phyloP scores from a whole-genome alignment of 2,888 invertebrate species.

The Papilio gigon region DNA sequence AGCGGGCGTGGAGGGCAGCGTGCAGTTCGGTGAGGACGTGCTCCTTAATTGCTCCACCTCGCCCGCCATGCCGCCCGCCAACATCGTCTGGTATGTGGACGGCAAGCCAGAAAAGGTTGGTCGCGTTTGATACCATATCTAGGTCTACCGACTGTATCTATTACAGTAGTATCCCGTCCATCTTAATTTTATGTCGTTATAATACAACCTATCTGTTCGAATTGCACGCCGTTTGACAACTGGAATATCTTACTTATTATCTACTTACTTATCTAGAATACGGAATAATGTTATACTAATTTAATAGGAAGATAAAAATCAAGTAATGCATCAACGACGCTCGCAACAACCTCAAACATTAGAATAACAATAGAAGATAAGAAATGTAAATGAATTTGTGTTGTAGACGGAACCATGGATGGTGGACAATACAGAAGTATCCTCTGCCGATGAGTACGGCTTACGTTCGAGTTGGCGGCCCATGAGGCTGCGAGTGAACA shows the following conservation, averaged over 20 bases:
- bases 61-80: slow-evolving; percentile 73
- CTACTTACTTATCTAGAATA: no score
- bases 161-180: no score
- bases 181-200: no score
- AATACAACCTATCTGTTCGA: no score
- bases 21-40: slow-evolving; percentile 71
- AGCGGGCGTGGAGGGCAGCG: slow-evolving; percentile 62
- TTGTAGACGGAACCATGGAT: slow-evolving; percentile 68
- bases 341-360: no score
- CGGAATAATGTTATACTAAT: neutral
- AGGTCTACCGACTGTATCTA: no score
- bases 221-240: no score
- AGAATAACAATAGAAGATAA: no score
- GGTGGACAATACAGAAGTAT: slow-evolving; percentile 68
- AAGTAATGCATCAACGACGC: no score
- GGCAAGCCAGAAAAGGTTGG: slow-evolving; percentile 69
- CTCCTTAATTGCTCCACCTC: slow-evolving; percentile 70
- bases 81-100: slow-evolving; percentile 74
- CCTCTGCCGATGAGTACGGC: slow-evolving; percentile 62
- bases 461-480: slow-evolving; percentile 72
- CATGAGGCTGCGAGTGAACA: slow-evolving; percentile 61
- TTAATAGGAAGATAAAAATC: no score
- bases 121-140: neutral
- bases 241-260: no score
- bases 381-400: slow-evolving; percentile 21